Base-by-base conservation (phyloP, 2,113 vertebrate genomes). In the Notiomystis cincta region DNA sequence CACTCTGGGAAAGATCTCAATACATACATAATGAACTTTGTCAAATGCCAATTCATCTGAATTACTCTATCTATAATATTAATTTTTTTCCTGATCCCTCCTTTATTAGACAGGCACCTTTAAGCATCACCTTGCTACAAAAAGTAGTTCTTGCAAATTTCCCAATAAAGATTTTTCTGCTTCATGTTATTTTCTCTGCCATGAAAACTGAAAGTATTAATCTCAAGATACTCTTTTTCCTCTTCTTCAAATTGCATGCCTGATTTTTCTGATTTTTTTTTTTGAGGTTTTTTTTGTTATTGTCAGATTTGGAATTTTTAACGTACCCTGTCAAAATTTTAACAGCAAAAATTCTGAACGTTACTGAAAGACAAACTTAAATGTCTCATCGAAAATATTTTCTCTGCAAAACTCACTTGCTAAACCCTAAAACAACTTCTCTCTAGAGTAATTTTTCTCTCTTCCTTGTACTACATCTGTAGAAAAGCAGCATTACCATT, bases 81-180 rank as follows among this genome's bases (percentile, higher is more conserved):
- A 87, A 37, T 7, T 45, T 50, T 82, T 85, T 85, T 25, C 37
- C 9, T 40, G 11, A 66, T 84, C 9, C 3, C 7, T 90, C 8
- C 17, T 67, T 69, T 51, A 37, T 69, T 76, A 56, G 7, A 60
- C 0, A 0, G 50, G 15, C 20, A 65, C 5, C 8, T 51, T 80
- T 60, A 40, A 80, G 10, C 30, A 85, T 61, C n/a, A 45, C 11
- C 30, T 13, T 47, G 8, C 10, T 58, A 13, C 10, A 71, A 78
- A 89, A 89, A 89, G 44, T 76, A 0, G 0, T 56, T 84, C 33
- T 23, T 48, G 8, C 3, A 76, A 18, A 62, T 75, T 61, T 76
- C 20, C 30, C 38, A 51, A 56, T 40, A 57, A 51, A 31, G 4
- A 48, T 54, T 79, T 78, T 86, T 89, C 44, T 82, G 14, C 15